Base-by-base conservation (phyloP, 92 coral and sea anemone genomes). In the Chrysogorgia sp. region DNA sequence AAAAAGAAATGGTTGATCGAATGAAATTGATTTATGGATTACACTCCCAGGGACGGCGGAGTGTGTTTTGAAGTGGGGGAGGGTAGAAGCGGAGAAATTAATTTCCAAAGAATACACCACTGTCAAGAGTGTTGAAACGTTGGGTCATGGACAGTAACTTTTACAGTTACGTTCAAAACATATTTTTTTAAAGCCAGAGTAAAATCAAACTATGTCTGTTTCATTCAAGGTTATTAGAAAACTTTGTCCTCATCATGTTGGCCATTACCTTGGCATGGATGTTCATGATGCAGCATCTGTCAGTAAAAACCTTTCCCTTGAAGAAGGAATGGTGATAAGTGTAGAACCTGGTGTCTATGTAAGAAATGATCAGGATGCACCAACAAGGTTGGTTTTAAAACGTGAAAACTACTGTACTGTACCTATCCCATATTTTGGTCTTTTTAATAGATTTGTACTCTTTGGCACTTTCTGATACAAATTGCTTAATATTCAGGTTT, bases 201-300 rank as follows among this genome's bases (percentile, higher is more conserved):
- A 37, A 5, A 47, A 47, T 47, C 7, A 22, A 25, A 21, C 2
- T 64, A 47, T 25, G 21, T 23, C 24, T 52, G 53, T 41, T 69
- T n/a, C n/a, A n/a, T n/a, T n/a, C n/a, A n/a, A 93, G 98, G 85
- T 76, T 74, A 92, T 88, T 20, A 76, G 89, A 75, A 84, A 87
- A 40, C 86, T 87, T 47, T 94, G 98, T 62, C 98, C 97, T 34
- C 98, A 94, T 71, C 94, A 92, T 49, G 86, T 94, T 61, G 96
- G 97, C n/a, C 98, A 94, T 60, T 89, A 94, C 31, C 92, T 94
- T 20, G 98, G 98, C 10, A 91, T 94, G 97, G 98, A 94, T 81
- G 90, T 90, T 13, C 98, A 94, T 29, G 98, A 94, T 85, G 89
- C 94, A 31, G 88, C 84, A 75, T 83, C 92, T 43, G 96, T 90